Percentiles rank a stretch among this genome's conserved stretches.
These are phyloP conservation scores for Epinephelus lanceolatus DNA, from an alignment of 2,113 vertebrate species.

Conservation along the genomic window DNA sequence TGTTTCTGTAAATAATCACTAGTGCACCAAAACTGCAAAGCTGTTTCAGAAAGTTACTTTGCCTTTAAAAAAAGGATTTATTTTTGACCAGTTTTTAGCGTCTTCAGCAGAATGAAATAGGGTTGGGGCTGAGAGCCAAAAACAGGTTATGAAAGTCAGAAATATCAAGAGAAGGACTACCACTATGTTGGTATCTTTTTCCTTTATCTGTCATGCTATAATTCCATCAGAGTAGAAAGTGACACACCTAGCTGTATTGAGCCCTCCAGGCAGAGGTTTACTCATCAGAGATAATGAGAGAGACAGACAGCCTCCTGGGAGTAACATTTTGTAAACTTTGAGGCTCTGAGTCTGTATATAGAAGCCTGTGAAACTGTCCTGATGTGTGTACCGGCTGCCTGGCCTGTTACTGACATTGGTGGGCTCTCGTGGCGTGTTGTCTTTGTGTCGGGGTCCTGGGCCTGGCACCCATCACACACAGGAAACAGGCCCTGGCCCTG, in stretches of 20 bases:
- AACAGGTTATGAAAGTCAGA: background rate
- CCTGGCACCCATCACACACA: constrained; percentile 85
- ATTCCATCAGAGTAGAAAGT: background rate
- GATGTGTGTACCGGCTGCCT: constrained; percentile 62
- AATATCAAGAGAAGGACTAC: background rate
- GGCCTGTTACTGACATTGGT: constrained; percentile 56
- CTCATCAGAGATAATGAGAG: constrained; percentile 16
- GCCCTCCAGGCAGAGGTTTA: constrained; percentile 31
- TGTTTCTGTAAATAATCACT: background rate
- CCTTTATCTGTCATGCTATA: background rate
- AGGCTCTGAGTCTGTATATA: constrained; percentile 51
- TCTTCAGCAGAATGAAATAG: background rate
- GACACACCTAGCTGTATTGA: constrained; percentile 1
- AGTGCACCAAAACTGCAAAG: background rate
- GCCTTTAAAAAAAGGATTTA: background rate
- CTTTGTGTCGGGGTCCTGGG: constrained; percentile 55
- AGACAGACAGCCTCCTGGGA: constrained; percentile 32
- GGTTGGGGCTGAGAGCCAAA: background rate
- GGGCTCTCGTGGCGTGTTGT: constrained; percentile 43
- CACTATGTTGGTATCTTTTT: background rate
- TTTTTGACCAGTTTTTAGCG: background rate
- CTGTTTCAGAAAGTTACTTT: background rate
- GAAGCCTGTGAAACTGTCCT: constrained; percentile 60
- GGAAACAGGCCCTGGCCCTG: constrained; percentile 80
- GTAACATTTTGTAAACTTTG: constrained; percentile 59